A percentile compares a stretch with the other conserved stretches of the same genome.
Evolutionary conservation across 2,113 vertebrate species (phyloP).

Genomic region (Phyllopteryx taeniolatus): DNA sequence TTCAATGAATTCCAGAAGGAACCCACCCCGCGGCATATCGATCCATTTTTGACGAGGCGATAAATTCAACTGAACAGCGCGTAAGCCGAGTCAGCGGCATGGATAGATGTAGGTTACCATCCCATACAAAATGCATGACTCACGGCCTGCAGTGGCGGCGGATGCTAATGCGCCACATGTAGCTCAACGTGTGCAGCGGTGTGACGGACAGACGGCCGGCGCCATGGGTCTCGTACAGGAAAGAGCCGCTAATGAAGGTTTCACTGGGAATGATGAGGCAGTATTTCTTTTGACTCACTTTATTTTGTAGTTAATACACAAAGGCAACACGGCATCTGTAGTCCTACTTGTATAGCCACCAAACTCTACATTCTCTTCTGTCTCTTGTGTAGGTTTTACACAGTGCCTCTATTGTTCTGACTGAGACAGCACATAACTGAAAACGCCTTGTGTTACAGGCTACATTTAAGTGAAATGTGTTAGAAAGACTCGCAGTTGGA

Average conservation of each 20-base stretch:
- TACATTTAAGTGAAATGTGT: too few relatives aligned
- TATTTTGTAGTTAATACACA: too few relatives aligned
- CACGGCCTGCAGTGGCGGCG: slow-evolving; percentile 23
- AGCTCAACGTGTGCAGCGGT: slow-evolving; percentile 14
- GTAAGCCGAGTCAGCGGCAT: slow-evolving; percentile 12
- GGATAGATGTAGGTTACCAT: slow-evolving; percentile 51
- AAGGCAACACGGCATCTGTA: too few relatives aligned
- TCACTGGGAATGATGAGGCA: not conserved
- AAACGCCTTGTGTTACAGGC: too few relatives aligned
- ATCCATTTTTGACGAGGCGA: not conserved
- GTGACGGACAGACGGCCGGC: slow-evolving; percentile 35
- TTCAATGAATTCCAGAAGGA: not conserved
- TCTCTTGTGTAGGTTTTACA: too few relatives aligned
- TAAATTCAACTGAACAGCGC: slow-evolving; percentile 29
- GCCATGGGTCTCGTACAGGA: slow-evolving; percentile 6
- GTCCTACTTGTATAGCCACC: too few relatives aligned
- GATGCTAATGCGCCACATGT: slow-evolving; percentile 20
- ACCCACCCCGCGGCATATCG: not conserved
- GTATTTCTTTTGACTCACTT: too few relatives aligned
- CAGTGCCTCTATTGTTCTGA: too few relatives aligned
- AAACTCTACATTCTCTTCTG: too few relatives aligned
- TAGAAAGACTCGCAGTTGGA: too few relatives aligned
- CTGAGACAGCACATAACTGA: too few relatives aligned
- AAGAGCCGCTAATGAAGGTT: slow-evolving; percentile 1
- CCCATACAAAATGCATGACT: slow-evolving; percentile 50